These are phyloP conservation scores for Gila orcuttii DNA, from an alignment of 2,113 vertebrate species.

Conservation along the genomic window DNA sequence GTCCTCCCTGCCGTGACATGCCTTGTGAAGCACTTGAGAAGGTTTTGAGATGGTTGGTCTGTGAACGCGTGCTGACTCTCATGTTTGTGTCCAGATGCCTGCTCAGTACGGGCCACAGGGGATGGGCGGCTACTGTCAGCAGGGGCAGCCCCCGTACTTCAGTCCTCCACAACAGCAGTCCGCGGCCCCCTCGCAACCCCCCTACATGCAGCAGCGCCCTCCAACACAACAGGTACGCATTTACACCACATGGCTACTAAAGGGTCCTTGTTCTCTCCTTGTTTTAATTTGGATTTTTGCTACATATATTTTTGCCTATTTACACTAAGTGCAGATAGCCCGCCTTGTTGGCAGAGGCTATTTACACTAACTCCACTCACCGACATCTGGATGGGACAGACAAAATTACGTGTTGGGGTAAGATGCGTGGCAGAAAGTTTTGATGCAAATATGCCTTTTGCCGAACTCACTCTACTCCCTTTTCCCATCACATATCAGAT, in stretches of 20 bases:
- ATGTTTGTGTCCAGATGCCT: constrained; percentile 76
- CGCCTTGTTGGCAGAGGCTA: too few species aligned
- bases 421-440: too few species aligned
- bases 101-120: constrained; percentile 87
- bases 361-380: too few species aligned
- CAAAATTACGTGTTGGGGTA: too few species aligned
- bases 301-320: too few species aligned
- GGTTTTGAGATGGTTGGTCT: not conserved
- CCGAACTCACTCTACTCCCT: too few species aligned
- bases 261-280: not conserved
- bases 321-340: too few species aligned
- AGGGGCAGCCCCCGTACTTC: constrained; percentile 89
- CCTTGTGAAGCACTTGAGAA: not conserved
- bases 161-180: constrained; percentile 87
- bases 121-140: constrained; percentile 87
- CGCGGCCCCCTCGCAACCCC: constrained; percentile 83
- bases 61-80: not conserved
- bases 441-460: too few species aligned
- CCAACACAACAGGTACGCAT: constrained; percentile 87
- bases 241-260: not conserved
- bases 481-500: too few species aligned
- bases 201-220: constrained; percentile 86
- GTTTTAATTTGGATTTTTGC: too few species aligned
- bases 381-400: too few species aligned
- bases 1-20: constrained; percentile 24